These are phyloP conservation scores for Anthonomus grandis DNA, from an alignment of 1,140 invertebrate species.

Conservation along the genomic window DNA sequence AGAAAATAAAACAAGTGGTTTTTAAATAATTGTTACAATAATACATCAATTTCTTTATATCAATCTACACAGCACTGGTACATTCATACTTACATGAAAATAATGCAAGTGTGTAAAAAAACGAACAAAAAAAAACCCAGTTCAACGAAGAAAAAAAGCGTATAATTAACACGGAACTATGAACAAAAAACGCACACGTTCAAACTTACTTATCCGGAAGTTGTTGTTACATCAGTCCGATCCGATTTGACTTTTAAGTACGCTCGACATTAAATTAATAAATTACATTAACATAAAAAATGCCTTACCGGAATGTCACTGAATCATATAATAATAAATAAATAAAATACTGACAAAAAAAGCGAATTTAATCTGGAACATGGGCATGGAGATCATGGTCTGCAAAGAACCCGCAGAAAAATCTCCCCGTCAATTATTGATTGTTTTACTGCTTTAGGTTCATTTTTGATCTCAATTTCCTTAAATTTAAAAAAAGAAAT, in stretches of 20 bases:
- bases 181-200: background rate
- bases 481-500: conserved; percentile 15
- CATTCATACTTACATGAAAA: conserved; percentile 38
- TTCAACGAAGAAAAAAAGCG: conserved; percentile 1
- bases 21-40: conserved; percentile 40
- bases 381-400: too few relatives aligned
- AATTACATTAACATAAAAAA: conserved; percentile 17
- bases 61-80: conserved; percentile 43
- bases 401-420: too few relatives aligned
- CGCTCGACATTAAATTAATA: conserved; percentile 6
- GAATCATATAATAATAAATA: conserved; percentile 26
- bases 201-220: background rate
- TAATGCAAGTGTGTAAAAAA: conserved; percentile 27
- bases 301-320: conserved; percentile 34
- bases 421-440: too few relatives aligned
- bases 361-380: conserved; percentile 4
- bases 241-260: conserved; percentile 5
- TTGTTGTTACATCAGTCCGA: background rate
- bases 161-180: background rate
- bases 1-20: conserved; percentile 10
- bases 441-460: too few relatives aligned
- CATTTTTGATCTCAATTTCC: too few relatives aligned
- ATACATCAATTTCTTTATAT: conserved; percentile 43
- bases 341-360: conserved; percentile 24
- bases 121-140: background rate